Conservation (phyloP, 2,113 vertebrate genomes). For the Actinemys pallida region DNA sequence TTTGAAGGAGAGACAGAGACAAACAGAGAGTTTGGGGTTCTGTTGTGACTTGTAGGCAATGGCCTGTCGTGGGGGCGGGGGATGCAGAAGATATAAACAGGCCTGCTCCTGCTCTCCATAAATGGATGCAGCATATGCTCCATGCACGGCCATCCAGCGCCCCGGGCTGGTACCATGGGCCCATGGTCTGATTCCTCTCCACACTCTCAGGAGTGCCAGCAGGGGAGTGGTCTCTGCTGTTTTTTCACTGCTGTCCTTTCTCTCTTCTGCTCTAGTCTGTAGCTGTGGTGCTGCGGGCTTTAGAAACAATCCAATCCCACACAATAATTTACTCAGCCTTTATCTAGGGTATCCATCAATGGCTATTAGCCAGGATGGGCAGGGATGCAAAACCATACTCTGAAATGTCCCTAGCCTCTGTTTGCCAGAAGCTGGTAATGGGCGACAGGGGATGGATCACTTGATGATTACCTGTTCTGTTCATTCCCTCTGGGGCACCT, state of each 20-base stretch:
- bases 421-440: no score
- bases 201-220: background rate
- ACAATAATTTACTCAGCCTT: background rate
- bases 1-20: background rate
- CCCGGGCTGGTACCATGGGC: fast-evolving
- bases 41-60: background rate
- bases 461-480: no score
- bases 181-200: background rate
- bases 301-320: background rate
- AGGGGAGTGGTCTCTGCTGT: background rate
- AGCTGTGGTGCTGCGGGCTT: background rate
- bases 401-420: no score
- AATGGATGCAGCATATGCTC: background rate
- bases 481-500: no score
- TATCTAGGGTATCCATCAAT: background rate
- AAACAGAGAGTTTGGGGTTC: background rate
- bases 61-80: background rate
- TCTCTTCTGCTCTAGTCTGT: background rate
- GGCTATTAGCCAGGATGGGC: no score
- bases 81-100: background rate
- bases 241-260: background rate
- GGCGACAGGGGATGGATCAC: no score
- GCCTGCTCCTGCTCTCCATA: fast-evolving
- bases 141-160: fast-evolving
- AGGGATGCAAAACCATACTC: no score